These are phyloP conservation scores for Dreissena rostriformis DNA, from an alignment of 1,140 invertebrate species.

Conservation along the genomic window DNA sequence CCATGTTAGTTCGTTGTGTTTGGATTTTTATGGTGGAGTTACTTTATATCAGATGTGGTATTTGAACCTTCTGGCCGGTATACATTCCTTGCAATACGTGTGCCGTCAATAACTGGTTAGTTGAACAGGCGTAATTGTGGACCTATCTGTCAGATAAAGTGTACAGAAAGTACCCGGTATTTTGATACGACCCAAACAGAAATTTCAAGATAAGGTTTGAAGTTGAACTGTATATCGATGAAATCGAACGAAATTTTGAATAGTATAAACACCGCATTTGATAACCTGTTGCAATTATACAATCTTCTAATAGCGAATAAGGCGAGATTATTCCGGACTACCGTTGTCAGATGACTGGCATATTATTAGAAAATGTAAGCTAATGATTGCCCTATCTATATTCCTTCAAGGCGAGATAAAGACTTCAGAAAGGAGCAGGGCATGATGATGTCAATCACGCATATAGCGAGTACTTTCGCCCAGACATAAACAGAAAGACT, in stretches of 20 bases:
- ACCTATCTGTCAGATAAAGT: conserved; percentile 23
- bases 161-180: conserved; percentile 8
- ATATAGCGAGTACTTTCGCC: background rate
- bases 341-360: conserved; percentile 31
- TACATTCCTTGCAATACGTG: no score
- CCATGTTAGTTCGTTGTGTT: no score
- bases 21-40: no score
- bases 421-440: background rate
- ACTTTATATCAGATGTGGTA: no score
- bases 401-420: conserved; percentile 5
- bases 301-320: conserved; percentile 44
- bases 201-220: conserved; percentile 25
- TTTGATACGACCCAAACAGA: conserved; percentile 9
- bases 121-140: background rate
- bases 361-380: conserved; percentile 42
- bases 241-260: conserved; percentile 27
- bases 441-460: no score
- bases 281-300: conserved; percentile 25
- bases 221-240: background rate
- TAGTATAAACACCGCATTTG: conserved; percentile 42
- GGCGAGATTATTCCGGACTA: conserved; percentile 22
- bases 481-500: background rate
- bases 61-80: no score
- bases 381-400: conserved; percentile 6
- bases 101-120: no score